Base-by-base conservation (phyloP, 2,888 invertebrate genomes). In the Julus scandinavius region DNA sequence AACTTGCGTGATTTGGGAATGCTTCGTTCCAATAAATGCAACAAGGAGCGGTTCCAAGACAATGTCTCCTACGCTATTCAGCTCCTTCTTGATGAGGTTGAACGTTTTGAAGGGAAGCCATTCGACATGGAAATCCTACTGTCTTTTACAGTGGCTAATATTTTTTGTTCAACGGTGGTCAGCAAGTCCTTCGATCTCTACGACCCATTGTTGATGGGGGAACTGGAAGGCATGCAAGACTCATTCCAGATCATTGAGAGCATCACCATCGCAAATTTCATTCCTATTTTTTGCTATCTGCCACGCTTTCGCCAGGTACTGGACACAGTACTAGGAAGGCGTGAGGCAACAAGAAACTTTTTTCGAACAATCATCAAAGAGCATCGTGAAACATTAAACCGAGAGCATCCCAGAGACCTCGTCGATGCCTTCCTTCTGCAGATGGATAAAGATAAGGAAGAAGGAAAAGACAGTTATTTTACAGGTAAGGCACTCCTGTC, bases 1-100 rank as follows among this genome's bases (percentile, higher is more conserved):
- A 95, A 95, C 93, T 93, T 97, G 5, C 95, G 95, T 91, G 94
- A 94, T 90, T 94, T 96, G 90, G 96, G 96, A 5, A 94, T 95
- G 94, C 93, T 94, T 85, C 96, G 95, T 91, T 94, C 94, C 89
- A 87, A 94, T 95, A 85, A 45, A 29, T 41, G 84, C 15, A 89
- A 88, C 45, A 58, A 87, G 38, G 72, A 72, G 7, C 88, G 88
- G 5, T 88, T 89, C 63, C 87, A 89, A 49, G 87, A 88, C 13
- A 89, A 89, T 80, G 86, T 89, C 4, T 29, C 87, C 0, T 49
- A 88, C 7, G 89, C 89, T 38, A 89, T 89, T 58, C 38, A 86
- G 20, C 54, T 87, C 15, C 85, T 89, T 83, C 2, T 89, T 17
- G 20, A 80, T 5, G 89, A 89, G 58, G 38, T 89, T 45, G 87